Evolutionary conservation across 2,113 vertebrate species (phyloP), one percentile per base, ranked within the genome.

Genomic region (Lepus timidus): DNA sequence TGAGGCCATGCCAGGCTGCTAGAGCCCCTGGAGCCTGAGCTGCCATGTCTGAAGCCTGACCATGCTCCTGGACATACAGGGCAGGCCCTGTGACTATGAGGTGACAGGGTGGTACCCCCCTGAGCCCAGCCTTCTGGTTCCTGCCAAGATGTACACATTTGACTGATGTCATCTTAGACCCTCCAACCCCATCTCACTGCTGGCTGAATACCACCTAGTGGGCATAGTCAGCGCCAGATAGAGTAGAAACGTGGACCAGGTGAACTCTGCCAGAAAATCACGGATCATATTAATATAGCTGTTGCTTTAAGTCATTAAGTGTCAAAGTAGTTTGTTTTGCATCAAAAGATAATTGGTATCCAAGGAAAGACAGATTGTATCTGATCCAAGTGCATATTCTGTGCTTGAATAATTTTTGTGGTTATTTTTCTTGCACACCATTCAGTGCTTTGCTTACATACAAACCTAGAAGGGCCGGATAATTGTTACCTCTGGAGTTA

Each of bases 281-380:
- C 1, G 3, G 76, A 31, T 62, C 23, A 23, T 29, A 78, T 85
- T 85, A 58, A 76, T 83, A 58, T 68, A 12, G 29, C 33, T 44
- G 64, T 83, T 64, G 19, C 65, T 93, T 83, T 68, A 85, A 55
- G 13, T 1, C 65, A 64, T 12, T 31, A 79, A 88, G 14, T 79
- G 33, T 80, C 49, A 11, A 36, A 2, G 4, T 27, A 27, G 13
- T 88, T 88, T 85, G 27, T 84, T 91, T 85, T 82, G 75, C 23
- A 95, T n/a, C 44, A 78, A 23, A 85, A 86, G 58, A 65, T 95
- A 36, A 84, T 29, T 85, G 31, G 44, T 91, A 81, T 67, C 12
- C 65, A 90, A 84, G 58, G 39, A 73, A 79, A 94, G 70, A 86
- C 29, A 55, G 49, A n/a, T 49, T 36, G 6, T 81, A 52, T 65